Evolutionary conservation across 2,888 invertebrate species (phyloP), one percentile per base, ranked within the genome.

Genomic region (Aproaerema taeniolella): DNA sequence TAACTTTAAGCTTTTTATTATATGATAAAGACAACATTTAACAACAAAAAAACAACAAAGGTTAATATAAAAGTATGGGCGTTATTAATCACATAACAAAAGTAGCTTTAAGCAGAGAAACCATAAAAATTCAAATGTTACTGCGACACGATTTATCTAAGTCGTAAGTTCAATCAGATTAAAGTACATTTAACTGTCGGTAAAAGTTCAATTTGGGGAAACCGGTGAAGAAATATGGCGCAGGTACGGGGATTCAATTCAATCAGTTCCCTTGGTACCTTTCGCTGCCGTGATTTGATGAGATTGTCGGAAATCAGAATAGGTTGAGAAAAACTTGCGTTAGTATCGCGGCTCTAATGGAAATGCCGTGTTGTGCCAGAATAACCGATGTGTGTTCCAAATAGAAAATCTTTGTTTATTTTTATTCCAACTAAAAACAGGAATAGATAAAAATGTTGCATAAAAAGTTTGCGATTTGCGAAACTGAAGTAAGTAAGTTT

Each of bases 121-220:
- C 20, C 38, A 42, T 52, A 50, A 60, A 58, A 47, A 49, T 53
- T 39, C 26, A 50, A 55, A 55, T 46, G 58, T 57, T 52, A 49
- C 40, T 52, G 55, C 44, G 31, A 34, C 46, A 50, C 69, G 67
- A 80, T 81, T 74, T 75, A 79, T 78, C 73, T 71, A 67, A 75
- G 78, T 79, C 78, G 72, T 55, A 65, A 74, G 61, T 80, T 76
- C 75, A 78, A 86, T 85, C 81, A 79, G 83, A 86, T 85, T 83
- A 83, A 78, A 85, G 78, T 77, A 79, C 77, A 78, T 82, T 83
- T 77, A 83, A 80, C 77, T 73, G 76, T 71, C 67, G 71, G 76
- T 77, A 77, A 74, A 77, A 79, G 73, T 81, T 82, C 76, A 73
- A 78, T 85, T 80, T 73, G 72, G 76, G 77, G 75, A 62, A 73